Conservation (phyloP, 2,797 vertebrate species). For the Cuniculus paca region DNA sequence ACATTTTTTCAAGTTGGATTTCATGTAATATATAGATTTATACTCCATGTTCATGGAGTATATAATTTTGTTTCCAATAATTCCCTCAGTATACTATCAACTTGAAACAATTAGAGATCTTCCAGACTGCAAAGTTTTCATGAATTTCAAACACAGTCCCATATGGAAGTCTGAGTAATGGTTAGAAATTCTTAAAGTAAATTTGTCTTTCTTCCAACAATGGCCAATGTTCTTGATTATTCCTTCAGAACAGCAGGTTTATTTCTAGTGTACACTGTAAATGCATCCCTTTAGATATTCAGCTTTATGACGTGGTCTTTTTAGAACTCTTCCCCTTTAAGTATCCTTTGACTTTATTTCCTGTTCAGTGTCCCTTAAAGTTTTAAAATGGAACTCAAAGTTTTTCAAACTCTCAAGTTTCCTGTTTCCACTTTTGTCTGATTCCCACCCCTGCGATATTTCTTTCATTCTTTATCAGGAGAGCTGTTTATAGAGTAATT, state of each 20-base stretch:
- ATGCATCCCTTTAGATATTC: background rate
- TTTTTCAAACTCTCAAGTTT: background rate
- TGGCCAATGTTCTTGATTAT: background rate
- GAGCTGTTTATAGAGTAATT: background rate
- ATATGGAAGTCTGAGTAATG: background rate
- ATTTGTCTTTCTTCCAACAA: background rate
- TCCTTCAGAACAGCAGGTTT: background rate
- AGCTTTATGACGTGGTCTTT: background rate
- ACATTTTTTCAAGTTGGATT: background rate
- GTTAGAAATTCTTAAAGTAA: background rate
- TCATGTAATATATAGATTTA: background rate
- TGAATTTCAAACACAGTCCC: conserved; percentile 20
- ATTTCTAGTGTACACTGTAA: background rate
- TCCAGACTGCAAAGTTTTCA: background rate
- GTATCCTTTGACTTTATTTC: background rate
- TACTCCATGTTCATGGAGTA: background rate
- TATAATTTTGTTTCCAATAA: background rate
- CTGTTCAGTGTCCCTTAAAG: background rate
- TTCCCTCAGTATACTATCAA: background rate
- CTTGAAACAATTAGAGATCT: background rate
- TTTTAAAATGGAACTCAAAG: background rate
- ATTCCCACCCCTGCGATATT: background rate
- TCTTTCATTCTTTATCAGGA: background rate
- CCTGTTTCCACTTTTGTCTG: background rate
- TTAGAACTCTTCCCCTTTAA: background rate